Evolutionary conservation across 1,140 invertebrate species (phyloP), one percentile per base, ranked within the genome.

Genomic region (Belonocnema kinseyi): DNA sequence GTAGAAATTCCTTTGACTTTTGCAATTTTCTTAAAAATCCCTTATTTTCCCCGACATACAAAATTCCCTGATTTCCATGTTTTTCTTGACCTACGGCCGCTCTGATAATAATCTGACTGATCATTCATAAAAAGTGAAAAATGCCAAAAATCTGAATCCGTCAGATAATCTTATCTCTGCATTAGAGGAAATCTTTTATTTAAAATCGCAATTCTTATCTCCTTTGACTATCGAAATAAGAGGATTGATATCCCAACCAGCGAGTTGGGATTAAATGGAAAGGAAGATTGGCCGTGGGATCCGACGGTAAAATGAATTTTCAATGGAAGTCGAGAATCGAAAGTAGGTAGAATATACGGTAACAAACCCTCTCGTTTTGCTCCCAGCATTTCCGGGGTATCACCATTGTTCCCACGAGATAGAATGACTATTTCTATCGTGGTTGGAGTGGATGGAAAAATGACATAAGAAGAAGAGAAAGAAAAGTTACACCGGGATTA

Each of bases 291-390:
- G 85, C 81, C 79, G 85, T 83, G 85, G 84, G 82, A 87, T 85
- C 78, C 84, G 78, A 83, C 78, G 80, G 84, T 84, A 80, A 83
- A 88, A 87, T 88, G 87, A 88, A 88, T 87, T 88, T 87, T 87
- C 86, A 86, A 87, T 87, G 82, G 77, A 83, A 75, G 77, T 78
- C 52, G 51, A 72, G 77, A 79, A 66, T 76, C 75, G 73, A 77
- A 81, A 77, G 80, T 76, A 76, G 76, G 70, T 13, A 61, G 61
- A 66, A 74, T 71, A 66, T 66, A 66, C 16, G 61, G 33, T 66
- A 66, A 66, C 51, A 77, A 70, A 16, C 40, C 73, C 82, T 53
- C 46, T 72, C 53, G 58, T 74, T 66, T 76, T 40, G 70, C 75
- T 70, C 50, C 70, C 14, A 71, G 75, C 79, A 66, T 66, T 82